Evolutionary conservation across 2,797 vertebrate species (phyloP).

Genomic region (Mormyrops attenuatus): DNA sequence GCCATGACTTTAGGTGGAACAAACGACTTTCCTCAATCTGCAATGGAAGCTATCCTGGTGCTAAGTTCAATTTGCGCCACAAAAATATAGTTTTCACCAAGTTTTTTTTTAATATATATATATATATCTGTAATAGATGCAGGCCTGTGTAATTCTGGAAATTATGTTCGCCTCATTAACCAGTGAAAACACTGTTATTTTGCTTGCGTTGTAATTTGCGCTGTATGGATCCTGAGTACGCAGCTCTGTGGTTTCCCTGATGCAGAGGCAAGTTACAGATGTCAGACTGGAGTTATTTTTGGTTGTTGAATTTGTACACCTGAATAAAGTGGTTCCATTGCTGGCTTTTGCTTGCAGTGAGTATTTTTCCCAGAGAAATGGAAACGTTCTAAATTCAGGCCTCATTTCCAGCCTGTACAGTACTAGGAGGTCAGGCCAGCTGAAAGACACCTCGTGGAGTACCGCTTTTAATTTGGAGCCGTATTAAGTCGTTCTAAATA

Average conservation of each 20-base stretch:
- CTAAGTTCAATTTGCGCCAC: constrained; percentile 9
- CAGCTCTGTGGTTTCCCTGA: constrained; percentile 19
- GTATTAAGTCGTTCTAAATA: background rate
- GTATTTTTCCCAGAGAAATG: background rate
- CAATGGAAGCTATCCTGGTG: constrained; percentile 1
- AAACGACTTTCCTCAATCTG: constrained; percentile 3
- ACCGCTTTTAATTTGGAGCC: background rate
- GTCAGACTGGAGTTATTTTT: constrained; percentile 10
- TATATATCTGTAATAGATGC: constrained; percentile 12
- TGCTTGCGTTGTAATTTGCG: constrained; percentile 18
- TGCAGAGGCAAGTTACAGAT: constrained; percentile 17
- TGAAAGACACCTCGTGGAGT: background rate
- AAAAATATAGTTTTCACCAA: constrained; percentile 8
- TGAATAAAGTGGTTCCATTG: constrained; percentile 9
- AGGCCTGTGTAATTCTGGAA: constrained; percentile 21
- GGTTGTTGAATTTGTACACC: constrained; percentile 18
- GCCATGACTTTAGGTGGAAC: background rate
- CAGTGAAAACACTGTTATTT: constrained; percentile 19
- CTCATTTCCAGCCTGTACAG: background rate
- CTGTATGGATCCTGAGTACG: background rate
- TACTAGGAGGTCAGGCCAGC: background rate
- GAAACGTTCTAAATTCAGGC: background rate
- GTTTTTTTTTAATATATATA: background rate
- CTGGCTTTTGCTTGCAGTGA: constrained; percentile 2
- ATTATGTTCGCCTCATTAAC: constrained; percentile 28